phyloP scores from a whole-genome alignment of 2,888 invertebrate genomes.

The Drosophila colorata region DNA sequence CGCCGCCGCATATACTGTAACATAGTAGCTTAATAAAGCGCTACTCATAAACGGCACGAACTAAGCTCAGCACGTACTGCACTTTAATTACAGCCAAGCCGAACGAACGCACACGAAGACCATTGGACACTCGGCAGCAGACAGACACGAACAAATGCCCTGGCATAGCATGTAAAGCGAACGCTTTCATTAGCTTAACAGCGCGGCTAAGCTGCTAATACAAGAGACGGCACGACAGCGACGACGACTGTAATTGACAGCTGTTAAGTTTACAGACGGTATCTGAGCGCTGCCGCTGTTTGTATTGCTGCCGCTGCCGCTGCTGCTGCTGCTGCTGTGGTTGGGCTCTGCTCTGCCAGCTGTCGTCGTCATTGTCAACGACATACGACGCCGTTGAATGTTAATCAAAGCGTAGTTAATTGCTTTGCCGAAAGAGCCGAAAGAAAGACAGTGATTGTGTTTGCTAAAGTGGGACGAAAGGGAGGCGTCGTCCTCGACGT shows the following conservation, averaged over 20 bases:
- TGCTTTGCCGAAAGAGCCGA: slow-evolving; percentile 74
- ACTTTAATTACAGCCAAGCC: slow-evolving; percentile 68
- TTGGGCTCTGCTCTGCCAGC: slow-evolving; percentile 45
- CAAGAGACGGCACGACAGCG: slow-evolving; percentile 28
- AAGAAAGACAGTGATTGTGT: slow-evolving; percentile 74
- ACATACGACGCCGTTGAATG: slow-evolving; percentile 62
- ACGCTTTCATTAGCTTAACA: slow-evolving; percentile 57
- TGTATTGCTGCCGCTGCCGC: slow-evolving; percentile 4
- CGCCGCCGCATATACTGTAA: slow-evolving; percentile 18
- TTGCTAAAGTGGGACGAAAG: slow-evolving; percentile 7
- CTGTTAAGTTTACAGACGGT: slow-evolving; percentile 72
- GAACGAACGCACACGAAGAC: slow-evolving; percentile 27
- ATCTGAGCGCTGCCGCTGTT: slow-evolving; percentile 43
- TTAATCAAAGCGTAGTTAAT: slow-evolving; percentile 83
- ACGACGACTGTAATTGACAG: slow-evolving; percentile 72
- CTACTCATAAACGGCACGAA: slow-evolving; percentile 53
- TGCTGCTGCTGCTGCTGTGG: slow-evolving; percentile 19
- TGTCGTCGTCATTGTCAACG: slow-evolving; percentile 77
- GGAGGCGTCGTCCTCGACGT: slow-evolving; percentile 10
- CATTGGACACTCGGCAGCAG: slow-evolving; percentile 29
- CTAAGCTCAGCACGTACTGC: slow-evolving; percentile 63
- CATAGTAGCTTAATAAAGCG: slow-evolving; percentile 57
- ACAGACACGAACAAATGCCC: neutral
- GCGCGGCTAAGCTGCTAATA: slow-evolving; percentile 34
- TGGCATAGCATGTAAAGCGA: slow-evolving; percentile 4